A percentile compares a stretch with the other conserved stretches of the same genome.
Conservation (phyloP, 2,113 vertebrate species). For the Apteryx mantelli region DNA sequence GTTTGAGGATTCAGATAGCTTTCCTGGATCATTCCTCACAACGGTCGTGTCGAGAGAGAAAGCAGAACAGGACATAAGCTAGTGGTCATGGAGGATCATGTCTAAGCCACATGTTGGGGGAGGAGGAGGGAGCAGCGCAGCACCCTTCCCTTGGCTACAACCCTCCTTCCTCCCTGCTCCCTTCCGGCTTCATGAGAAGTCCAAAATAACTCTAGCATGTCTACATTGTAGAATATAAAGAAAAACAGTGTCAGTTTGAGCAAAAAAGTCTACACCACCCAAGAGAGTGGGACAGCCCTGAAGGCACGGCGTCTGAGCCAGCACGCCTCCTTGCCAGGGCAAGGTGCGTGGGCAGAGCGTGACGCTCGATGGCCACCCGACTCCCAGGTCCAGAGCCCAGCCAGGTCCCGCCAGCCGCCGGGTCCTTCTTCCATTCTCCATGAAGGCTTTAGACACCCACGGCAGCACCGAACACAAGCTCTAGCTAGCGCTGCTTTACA, state of each 20-base stretch:
- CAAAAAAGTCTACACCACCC: background rate
- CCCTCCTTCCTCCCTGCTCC: background rate
- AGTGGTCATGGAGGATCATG: fast-evolving
- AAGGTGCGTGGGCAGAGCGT: background rate
- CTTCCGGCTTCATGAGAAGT: fast-evolving
- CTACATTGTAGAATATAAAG: fast-evolving
- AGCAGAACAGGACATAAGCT: fast-evolving
- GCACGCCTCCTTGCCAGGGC: background rate
- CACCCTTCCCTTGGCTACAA: background rate
- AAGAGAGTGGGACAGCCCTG: background rate
- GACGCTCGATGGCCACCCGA: fast-evolving
- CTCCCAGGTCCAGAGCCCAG: background rate
- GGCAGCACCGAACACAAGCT: background rate
- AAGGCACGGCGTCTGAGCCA: background rate
- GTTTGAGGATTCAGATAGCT: too few species aligned
- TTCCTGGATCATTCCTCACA: background rate
- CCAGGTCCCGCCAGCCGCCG: background rate
- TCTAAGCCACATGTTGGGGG: fast-evolving
- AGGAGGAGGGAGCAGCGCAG: background rate
- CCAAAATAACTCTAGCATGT: background rate
- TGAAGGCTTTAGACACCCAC: background rate
- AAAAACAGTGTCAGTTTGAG: background rate
- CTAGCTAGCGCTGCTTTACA: background rate
- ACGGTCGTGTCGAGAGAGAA: background rate
- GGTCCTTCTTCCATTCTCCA: background rate